Evolutionary conservation across 64 coral and sea anemone genomes (phyloP), one percentile per base, ranked within the genome.

Genomic region (Montipora capricornis): DNA sequence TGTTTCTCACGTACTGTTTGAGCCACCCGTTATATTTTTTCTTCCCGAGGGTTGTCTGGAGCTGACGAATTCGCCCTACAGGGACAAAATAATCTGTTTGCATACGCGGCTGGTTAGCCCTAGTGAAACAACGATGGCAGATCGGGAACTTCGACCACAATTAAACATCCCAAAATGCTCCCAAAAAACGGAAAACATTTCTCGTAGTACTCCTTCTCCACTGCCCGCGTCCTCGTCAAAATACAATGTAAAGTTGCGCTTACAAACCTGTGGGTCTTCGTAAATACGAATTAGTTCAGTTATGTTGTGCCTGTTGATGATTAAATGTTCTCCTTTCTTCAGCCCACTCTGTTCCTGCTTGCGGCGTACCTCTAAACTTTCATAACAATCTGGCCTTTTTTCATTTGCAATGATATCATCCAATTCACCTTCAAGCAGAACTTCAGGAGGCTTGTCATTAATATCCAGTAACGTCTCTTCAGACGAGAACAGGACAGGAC

Each of bases 261-360:
- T 44, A 75, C 70, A 57, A 60, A 80, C 88, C n/a, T 79, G 6
- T 45, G 78, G 45, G 62, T 94, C 92, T 81, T 75, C 80, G 47
- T 94, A 88, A 24, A 73, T 73, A 2, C 12, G 15, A 8, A 82
- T 20, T 13, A 51, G 52, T 80, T 80, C 78, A n/a, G 76, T 10
- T 37, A 47, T 47, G 76, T 51, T 79, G 44, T 79, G 76, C 15
- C 76, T 29, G 76, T 29, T 29, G 29, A 29, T 29, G 29, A 29
- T 29, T 29, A 29, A 29, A 29, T 29, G 29, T 29, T 29, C 29
- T 29, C 29, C 29, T 29, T 29, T 16, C 76, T 79, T 0, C 76
- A 79, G 37, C 4, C 15, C 0, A 45, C 22, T 5, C 37, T 45
- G 37, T 11, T 51, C 44, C 44, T 47, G 8, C 76, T 24, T 47